A percentile compares a stretch with the other conserved stretches of the same genome.
phyloP scores from a whole-genome alignment of 2,797 vertebrate species.

The Myripristis jacobus region DNA sequence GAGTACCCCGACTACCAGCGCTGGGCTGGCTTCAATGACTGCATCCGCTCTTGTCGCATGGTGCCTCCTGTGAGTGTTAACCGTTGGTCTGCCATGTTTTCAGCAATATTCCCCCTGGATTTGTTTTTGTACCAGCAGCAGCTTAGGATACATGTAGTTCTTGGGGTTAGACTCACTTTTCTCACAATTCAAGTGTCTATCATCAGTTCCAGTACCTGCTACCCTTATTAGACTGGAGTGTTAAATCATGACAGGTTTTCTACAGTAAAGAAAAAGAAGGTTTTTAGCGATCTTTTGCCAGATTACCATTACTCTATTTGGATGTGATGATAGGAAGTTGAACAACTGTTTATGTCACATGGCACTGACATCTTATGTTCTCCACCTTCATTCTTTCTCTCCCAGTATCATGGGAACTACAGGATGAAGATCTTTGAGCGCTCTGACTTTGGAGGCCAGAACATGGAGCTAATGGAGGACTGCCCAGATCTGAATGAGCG shows the following conservation, averaged over 20 bases:
- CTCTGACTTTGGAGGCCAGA: slow-evolving; percentile 83
- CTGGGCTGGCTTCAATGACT: slow-evolving; percentile 87
- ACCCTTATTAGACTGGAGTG: slow-evolving; percentile 12
- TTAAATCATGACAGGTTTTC: not conserved
- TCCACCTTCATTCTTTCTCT: slow-evolving; percentile 7
- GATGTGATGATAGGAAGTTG: not conserved
- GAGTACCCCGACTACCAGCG: slow-evolving; percentile 84
- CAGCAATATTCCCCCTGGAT: slow-evolving; percentile 7
- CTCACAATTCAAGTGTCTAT: not conserved
- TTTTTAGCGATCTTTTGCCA: not conserved
- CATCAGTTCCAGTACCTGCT: slow-evolving; percentile 26
- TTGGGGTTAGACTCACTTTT: slow-evolving; percentile 22
- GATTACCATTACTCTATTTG: not conserved
- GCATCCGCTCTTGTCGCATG: slow-evolving; percentile 86
- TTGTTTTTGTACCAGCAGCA: slow-evolving; percentile 32
- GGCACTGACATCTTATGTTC: not conserved
- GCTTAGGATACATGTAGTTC: slow-evolving; percentile 31
- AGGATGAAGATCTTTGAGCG: slow-evolving; percentile 86
- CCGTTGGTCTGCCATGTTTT: slow-evolving; percentile 13
- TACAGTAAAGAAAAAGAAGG: not conserved
- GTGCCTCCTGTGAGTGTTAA: slow-evolving; percentile 82
- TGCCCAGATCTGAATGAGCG: slow-evolving; percentile 82
- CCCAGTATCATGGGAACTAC: slow-evolving; percentile 82
- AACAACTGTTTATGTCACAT: not conserved
- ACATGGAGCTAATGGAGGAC: slow-evolving; percentile 84